A percentile compares a stretch with the other conserved stretches of the same genome.
These are phyloP conservation scores for Phylloscopus collybita DNA, from an alignment of 2,797 vertebrate genomes.

Conservation along the genomic window DNA sequence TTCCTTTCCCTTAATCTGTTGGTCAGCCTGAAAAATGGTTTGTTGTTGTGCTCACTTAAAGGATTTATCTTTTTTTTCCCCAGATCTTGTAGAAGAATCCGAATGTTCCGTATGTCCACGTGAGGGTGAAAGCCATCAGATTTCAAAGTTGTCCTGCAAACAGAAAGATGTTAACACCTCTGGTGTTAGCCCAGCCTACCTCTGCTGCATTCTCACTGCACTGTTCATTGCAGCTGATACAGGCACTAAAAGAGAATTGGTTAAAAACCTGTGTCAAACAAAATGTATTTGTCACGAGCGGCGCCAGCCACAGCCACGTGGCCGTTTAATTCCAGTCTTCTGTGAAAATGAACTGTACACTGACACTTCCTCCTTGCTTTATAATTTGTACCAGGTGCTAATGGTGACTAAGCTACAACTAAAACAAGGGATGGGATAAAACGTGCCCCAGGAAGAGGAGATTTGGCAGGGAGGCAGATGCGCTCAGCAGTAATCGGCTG, in stretches of 20 bases:
- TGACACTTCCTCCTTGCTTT: not conserved
- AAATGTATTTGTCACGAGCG: not conserved
- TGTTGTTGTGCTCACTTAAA: not conserved
- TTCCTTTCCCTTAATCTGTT: not conserved
- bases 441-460: accelerated
- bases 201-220: not conserved
- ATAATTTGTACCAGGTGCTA: not conserved
- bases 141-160: not conserved
- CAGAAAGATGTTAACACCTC: not conserved
- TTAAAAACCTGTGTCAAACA: not conserved
- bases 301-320: accelerated
- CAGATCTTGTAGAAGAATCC: not conserved
- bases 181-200: not conserved
- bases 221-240: not conserved
- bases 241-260: not conserved
- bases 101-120: not conserved
- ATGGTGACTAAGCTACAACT: not conserved
- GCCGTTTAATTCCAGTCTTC: not conserved
- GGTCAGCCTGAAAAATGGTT: not conserved
- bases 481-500: not conserved
- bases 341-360: not conserved
- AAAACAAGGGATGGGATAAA: not conserved
- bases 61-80: not conserved
- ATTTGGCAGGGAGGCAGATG: not conserved
- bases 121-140: not conserved